Conservation (phyloP, 2,113 vertebrate genomes). For the Pterocles orientalis region DNA sequence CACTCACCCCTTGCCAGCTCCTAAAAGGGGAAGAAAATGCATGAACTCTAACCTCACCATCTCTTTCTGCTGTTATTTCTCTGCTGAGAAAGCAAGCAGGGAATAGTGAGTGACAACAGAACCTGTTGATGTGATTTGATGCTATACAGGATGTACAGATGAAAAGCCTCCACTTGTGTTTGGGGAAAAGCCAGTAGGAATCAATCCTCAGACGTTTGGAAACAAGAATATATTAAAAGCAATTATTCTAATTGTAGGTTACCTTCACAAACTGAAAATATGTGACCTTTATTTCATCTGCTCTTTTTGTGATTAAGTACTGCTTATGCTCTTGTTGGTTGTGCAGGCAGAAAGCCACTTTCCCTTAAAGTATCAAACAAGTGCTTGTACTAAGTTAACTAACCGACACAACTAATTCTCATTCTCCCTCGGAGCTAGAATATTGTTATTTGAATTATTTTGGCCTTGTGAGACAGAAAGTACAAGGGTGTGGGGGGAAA, state of each 20-base stretch:
- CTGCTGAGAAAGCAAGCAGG: not conserved
- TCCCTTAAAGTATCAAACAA: not conserved
- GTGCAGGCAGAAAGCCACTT: not conserved
- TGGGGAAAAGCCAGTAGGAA: not conserved
- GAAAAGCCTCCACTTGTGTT: not conserved
- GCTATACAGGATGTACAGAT: not conserved
- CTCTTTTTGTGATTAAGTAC: not conserved
- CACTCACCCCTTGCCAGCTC: not conserved
- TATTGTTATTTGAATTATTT: not conserved
- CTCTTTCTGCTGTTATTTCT: not conserved
- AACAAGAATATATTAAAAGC: not conserved
- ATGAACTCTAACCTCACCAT: not conserved
- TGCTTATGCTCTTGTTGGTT: not conserved
- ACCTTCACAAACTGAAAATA: not conserved
- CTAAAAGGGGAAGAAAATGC: not conserved
- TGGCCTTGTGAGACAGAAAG: not conserved
- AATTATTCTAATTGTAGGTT: not conserved
- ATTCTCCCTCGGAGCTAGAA: not conserved
- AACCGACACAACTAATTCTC: not conserved
- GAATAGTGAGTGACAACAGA: not conserved
- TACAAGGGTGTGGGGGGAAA: not conserved
- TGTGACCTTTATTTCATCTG: not conserved
- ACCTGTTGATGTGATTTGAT: fast-evolving
- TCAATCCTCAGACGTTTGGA: not conserved
- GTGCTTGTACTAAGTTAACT: not conserved